Base-by-base conservation (phyloP, 1,140 invertebrate species). In the Drosophila busckii region DNA sequence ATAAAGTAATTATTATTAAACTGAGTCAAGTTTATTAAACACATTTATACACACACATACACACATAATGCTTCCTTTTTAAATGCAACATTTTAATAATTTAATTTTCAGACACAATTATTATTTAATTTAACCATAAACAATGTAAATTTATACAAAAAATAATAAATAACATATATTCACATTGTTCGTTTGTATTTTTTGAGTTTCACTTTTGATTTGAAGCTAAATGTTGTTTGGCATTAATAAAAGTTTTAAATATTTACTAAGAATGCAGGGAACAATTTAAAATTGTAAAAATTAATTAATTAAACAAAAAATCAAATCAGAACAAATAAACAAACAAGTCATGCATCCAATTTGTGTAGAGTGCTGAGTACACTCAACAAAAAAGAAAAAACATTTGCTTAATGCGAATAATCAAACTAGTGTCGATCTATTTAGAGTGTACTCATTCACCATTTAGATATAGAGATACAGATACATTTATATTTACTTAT, bases 31-130 rank as follows among this genome's bases (percentile, higher is more conserved):
- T 75, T 70, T 69, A 76, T 48, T 65, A 32, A 60, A 63, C 46
- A 69, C 12, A 53, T 50, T 45, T 17, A 38, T 13, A 64, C 29
- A 63, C 54, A 45, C 42, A 46, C 31, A 50, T 61, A 66, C 49
- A 71, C 68, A 80, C 75, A 73, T 73, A 70, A 82, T 82, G 75
- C 75, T 82, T 82, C 75, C 75, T 82, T 76, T n/a, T 80, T 69
- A 82, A 82, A 82, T 82, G 65, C 62, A 82, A 82, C 75, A 82
- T 82, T 82, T 82, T 75, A 66, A 58, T 68, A 69, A 59, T 70
- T 76, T 76, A 76, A 66, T n/a, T n/a, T n/a, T n/a, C n/a, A n/a
- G n/a, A n/a, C n/a, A n/a, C n/a, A n/a, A n/a, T n/a, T n/a, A n/a
- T n/a, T 70, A 20, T 29, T 69, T 80, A 73, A 69, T 69, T 73